Base-by-base conservation (phyloP, 2,888 invertebrate species). In the Acheta domesticus region DNA sequence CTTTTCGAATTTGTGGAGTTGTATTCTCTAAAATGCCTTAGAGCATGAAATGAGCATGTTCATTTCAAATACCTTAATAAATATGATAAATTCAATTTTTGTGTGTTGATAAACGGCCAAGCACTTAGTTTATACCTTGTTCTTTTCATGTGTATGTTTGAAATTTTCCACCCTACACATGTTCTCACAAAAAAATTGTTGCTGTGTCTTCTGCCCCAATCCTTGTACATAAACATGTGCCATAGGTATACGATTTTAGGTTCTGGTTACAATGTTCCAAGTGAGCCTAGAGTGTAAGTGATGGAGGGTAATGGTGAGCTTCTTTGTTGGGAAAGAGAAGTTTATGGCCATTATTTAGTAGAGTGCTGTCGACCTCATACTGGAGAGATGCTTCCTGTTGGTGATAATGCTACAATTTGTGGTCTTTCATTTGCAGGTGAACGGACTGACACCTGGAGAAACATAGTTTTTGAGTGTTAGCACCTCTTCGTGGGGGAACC, bases 381-480 rank as follows among this genome's bases (percentile, higher is more conserved):
- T 85, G 86, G 82, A 83, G 85, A 12, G 83, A 86, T 74, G 85
- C 84, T 81, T 82, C 85, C 77, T 83, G 83, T 80, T 84, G 85
- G 49, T 85, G 85, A 14, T 80, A 14, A 12, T 14, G 48, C 19
- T 11, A 48, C 48, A 0, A 76, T 23, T 19, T 86, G 83, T 8
- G 82, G 81, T 48, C 77, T 81, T 16, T 81, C 82, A n/a, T 82
- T 82, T 36, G 81, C 82, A n/a, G 81, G 81, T 83, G 12, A 83
- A 83, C 76, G 86, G 86, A 74, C 82, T 87, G 0, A 83, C 84
- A 8, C 84, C 85, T 1, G 90, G 90, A 2, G 91, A 92, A 74
- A 91, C 91, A 95, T 86, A 91, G 92, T 84, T 94, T 95, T 87
- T 89, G 94, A 80, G 89, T 92, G n/a, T 89, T 89, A 49, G 23